Base-by-base conservation (phyloP, 2,888 invertebrate genomes). In the Perithous albicinctus region DNA sequence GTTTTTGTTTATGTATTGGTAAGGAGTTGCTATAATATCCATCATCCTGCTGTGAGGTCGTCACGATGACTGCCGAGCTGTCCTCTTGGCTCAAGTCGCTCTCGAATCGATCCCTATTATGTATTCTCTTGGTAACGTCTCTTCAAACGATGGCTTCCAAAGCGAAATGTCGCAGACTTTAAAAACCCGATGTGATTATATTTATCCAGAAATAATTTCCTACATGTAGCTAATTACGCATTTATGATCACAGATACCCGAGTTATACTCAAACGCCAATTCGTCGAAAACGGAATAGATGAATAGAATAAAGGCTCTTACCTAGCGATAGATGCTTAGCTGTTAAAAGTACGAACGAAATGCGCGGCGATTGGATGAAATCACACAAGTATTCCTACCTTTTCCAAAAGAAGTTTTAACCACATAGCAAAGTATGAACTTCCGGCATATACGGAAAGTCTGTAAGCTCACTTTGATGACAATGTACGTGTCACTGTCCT, bases 101-200 rank as follows among this genome's bases (percentile, higher is more conserved):
- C 18, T 15, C 70, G 41, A 79, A 83, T 85, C 82, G 80, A 82
- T 80, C 20, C 7, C 48, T 46, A 69, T 85, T 84, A 82, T n/a
- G 35, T 74, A 84, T 83, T 85, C 84, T 66, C 78, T 84, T 74
- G 54, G 72, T 54, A 54, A 12, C 10, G 15, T 72, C 46, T 38
- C 46, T 29, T 29, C 15, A 23, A 23, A 46, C 51, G 20, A 48
- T 61, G 35, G 46, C 38, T 26, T 56, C 12, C 48, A 5, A 56
- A 59, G 61, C 10, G 26, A 18, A 43, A 63, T 23, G 23, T 51
- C 26, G 20, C 1, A 10, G 8, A 38, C 38, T 3, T 43, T 61
- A 43, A 35, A n/a, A 38, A 46, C 15, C 15, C 20, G 43, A 26
- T 4, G n/a, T 43, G 6, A 61, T 51, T 8, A 15, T 38, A 10